Base-by-base conservation (phyloP, 1,140 invertebrate genomes). In the Octopus bimaculoides region DNA sequence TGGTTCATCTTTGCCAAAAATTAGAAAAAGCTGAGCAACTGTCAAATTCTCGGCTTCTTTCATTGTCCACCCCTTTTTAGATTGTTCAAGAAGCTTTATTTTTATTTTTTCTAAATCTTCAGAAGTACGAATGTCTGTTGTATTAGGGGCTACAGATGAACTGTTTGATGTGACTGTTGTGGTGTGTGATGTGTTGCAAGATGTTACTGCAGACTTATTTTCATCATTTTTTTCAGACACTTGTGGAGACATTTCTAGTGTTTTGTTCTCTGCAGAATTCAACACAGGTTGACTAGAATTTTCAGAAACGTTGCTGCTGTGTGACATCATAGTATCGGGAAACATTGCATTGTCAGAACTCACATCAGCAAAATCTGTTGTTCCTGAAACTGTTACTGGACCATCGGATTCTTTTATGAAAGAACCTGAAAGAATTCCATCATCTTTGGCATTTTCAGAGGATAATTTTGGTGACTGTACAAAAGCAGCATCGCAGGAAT, bases 21-120 rank as follows among this genome's bases (percentile, higher is more conserved):
- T 96, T 80, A 97, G 91, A 91, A 96, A 97, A n/a, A 97, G 88
- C 90, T 98, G 95, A 0, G 96, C 96, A 73, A 97, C 92, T 54
- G 95, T 96, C 54, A 97, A 92, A 54, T 93, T 93, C 20, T 94
- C 94, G 7, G 93, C 93, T 87, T 94, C 94, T 12, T 93, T 90
- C 3, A 92, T 85, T 75, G 93, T 96, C 95, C 96, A 97, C 4
- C 96, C 96, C 77, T 92, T 92, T 86, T 4, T 82, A 79, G 26
- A 83, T 66, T 54, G 78, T 79, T 54, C 77, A 20, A 61, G 81
- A 20, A 52, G 55, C 77, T 53, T 79, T 73, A 53, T 74, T 71
- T 82, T 82, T 79, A 10, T 54, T 76, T 4, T 77, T 78, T 77
- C 61, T 54, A 9, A 66, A 71, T 71, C 66, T 71, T 71, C 66